Base-by-base conservation (phyloP, 2,888 invertebrate genomes). In the Ptychoptera albimana region DNA sequence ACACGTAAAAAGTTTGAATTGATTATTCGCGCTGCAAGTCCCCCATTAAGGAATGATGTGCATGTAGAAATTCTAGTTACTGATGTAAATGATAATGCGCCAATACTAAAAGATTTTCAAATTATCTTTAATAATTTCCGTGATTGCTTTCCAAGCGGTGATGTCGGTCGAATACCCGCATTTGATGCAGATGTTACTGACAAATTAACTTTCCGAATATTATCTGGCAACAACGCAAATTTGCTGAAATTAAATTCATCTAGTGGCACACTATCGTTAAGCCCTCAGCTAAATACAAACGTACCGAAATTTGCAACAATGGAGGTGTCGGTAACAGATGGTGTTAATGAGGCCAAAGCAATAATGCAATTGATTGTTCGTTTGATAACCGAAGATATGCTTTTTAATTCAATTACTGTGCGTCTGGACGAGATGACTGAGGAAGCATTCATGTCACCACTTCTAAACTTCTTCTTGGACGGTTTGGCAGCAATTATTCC, bases 11-110 rank as follows among this genome's bases (percentile, higher is more conserved):
- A 79, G 48, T 97, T 86, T 60, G 84, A 89, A 59, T 66, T 96
- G 3, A 75, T 89, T 15, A 78, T 98, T 5, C 70, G 93, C 44
- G 97, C 97, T 0, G 82, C 91, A 0, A 92, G 92, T 50, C 85
- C 86, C 0, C 92, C 92, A 0, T 62, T 93, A 6, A 75, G 93
- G 57, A 87, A 84, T 50, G 89, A 93, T 60, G 89, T 86, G 2
- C 75, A 84, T 53, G 82, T 94, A 0, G 86, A 87, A 58, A 79
- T 96, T 32, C 65, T 87, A 6, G 88, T 96, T 0, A 87, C 87
- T 0, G 96, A 94, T 60, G 85, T 91, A 0, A 93, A 97, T 59
- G 97, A 97, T 59, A 96, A 97, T 59, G 85, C 87, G 0, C 97
- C 97, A 0, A 71, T 82, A 52, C 68, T 97, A 54, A 81, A 86